These are phyloP conservation scores for Melanostoma mellinum DNA, from an alignment of 2,888 invertebrate genomes.

Conservation along the genomic window DNA sequence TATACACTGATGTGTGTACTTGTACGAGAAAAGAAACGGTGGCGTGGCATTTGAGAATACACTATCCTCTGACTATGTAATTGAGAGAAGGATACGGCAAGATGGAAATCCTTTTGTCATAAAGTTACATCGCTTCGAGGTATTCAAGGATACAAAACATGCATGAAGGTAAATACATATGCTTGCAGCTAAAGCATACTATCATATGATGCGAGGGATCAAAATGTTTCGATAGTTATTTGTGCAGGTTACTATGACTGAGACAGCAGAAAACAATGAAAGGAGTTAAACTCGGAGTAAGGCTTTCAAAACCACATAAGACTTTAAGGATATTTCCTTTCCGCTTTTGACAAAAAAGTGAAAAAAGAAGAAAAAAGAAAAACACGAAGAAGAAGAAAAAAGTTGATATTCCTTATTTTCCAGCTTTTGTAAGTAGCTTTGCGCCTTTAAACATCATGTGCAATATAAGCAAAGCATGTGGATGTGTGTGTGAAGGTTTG, in stretches of 20 bases:
- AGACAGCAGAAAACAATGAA: constrained; percentile 6
- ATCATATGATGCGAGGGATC: constrained; percentile 57
- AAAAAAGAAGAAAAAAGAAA: neutral
- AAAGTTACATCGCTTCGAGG: constrained; percentile 63
- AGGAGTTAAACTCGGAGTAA: constrained; percentile 48
- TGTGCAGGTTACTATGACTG: constrained; percentile 62
- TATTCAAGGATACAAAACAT: constrained; percentile 15
- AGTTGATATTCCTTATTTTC: constrained; percentile 1
- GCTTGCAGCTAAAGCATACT: constrained; percentile 27
- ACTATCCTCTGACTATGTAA: constrained; percentile 31
- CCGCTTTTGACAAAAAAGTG: neutral
- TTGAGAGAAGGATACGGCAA: constrained; percentile 45
- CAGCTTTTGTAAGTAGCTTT: constrained; percentile 2
- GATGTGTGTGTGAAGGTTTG: neutral
- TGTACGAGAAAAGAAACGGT: neutral
- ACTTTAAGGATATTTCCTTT: constrained; percentile 52
- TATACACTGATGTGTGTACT: too few relatives aligned
- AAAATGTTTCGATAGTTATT: constrained; percentile 71
- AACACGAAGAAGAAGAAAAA: neutral
- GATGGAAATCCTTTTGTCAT: constrained; percentile 69
- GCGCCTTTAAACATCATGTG: constrained; percentile 31
- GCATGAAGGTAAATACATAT: neutral
- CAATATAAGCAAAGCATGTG: neutral
- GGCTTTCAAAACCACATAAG: constrained; percentile 57
- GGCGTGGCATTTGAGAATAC: constrained; percentile 8